Base-by-base conservation (phyloP, 37 sponge, comb jelly and placozoan species). In the Tethya wilhelma region DNA sequence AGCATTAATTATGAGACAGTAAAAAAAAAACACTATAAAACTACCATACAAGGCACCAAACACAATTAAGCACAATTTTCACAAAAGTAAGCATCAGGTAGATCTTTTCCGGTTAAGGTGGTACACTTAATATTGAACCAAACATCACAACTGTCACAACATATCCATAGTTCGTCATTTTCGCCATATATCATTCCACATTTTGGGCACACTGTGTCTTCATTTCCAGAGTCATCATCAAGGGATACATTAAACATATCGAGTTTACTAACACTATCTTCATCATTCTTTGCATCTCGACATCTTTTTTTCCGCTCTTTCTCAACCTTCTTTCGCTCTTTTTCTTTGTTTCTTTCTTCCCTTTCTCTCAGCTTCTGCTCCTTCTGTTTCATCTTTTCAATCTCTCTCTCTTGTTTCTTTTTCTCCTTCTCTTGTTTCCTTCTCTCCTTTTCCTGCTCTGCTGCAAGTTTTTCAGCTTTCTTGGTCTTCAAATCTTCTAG, bases 321-420 rank as follows among this genome's bases (percentile, higher is more conserved):
- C n/a, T n/a, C n/a, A n/a, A n/a, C n/a, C n/a, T n/a, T 49, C 14
- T 14, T 49, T 14, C 63, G 6, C 28, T 60, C 28, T 60, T 26
- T 26, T 26, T n/a, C 63, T 60, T 60, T 60, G 26, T n/a, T 26
- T n/a, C 63, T 12, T n/a, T 23, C 6, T 23, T 23, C 7, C 7
- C 28, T 25, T 60, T 60, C 28, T 38, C 41, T n/a, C 25, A 26
- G 17, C 2, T 60, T 53, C 43, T 38, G 40, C 22, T 77, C 78
- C 65, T 77, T 60, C 41, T 59, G 31, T 42, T 38, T 28, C 3
- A 25, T 59, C 14, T 60, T 77, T 60, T 62, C 38, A 23, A 29
- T 17, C 23, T 28, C 12, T 32, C 29, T 77, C 17, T 19, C 14
- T 49, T 49, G 53, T 49, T 49, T 49, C 44, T 38, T 77, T 22